These are phyloP conservation scores for Otis tarda DNA, from an alignment of 2,113 vertebrate species.

Conservation along the genomic window DNA sequence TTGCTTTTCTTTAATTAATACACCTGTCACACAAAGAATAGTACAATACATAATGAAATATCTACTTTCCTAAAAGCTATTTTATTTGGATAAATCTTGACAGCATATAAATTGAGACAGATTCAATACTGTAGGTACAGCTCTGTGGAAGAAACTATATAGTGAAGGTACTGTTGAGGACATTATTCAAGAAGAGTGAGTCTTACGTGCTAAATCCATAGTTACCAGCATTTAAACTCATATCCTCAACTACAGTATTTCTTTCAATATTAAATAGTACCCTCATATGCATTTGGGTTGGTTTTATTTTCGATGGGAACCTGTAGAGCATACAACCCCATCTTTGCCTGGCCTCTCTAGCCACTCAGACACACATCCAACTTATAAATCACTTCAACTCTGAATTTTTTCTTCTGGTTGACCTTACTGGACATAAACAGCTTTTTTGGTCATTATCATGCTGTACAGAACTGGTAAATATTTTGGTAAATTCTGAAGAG, in stretches of 20 bases:
- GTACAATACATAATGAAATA: not conserved
- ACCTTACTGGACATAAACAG: not conserved
- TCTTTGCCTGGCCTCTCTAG: not conserved
- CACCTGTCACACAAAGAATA: not conserved
- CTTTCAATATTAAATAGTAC: not conserved
- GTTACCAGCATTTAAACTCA: not conserved
- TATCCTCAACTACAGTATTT: rapidly evolving
- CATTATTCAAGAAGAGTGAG: not conserved
- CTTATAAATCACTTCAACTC: not conserved
- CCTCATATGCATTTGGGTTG: not conserved
- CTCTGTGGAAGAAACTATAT: not conserved
- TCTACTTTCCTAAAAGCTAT: not conserved
- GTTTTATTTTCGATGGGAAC: not conserved
- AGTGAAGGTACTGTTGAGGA: not conserved
- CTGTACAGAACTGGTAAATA: not conserved
- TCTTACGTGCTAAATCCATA: not conserved
- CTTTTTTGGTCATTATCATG: not conserved
- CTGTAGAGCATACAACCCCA: not conserved
- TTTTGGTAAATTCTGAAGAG: not conserved
- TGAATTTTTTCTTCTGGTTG: not conserved
- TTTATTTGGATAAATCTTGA: not conserved
- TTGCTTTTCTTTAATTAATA: not conserved
- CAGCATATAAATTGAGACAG: not conserved
- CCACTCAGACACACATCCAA: not conserved
- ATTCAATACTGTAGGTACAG: not conserved